Percentiles rank a stretch among this genome's conserved stretches.
Conservation (phyloP, 1,140 invertebrate genomes). For the Phthorimaea operculella region DNA sequence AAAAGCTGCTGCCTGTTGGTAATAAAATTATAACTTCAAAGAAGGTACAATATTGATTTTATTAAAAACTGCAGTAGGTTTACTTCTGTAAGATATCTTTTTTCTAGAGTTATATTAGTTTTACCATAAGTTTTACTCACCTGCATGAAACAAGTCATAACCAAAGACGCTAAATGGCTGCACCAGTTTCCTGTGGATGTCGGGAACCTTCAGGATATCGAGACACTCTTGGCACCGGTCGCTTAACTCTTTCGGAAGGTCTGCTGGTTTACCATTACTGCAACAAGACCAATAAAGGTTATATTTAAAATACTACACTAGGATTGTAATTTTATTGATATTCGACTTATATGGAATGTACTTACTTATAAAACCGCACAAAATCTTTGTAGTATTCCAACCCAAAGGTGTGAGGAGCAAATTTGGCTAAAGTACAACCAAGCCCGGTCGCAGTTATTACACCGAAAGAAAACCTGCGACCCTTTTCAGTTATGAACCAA, state of each 20-base stretch:
- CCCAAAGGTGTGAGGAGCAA: conserved; percentile 47
- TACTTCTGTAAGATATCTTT: too few species aligned
- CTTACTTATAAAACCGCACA: conserved; percentile 48
- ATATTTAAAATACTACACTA: background rate
- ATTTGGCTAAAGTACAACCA: conserved; percentile 34
- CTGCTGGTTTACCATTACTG: conserved; percentile 44
- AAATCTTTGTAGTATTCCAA: conserved; percentile 53
- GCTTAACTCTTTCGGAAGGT: conserved; percentile 32
- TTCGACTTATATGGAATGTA: background rate
- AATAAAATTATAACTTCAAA: conserved; percentile 4
- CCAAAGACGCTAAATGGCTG: conserved; percentile 55
- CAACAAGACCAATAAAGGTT: conserved; percentile 11
- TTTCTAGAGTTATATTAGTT: too few species aligned
- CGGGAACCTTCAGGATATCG: conserved; percentile 37
- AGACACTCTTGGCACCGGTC: conserved; percentile 43
- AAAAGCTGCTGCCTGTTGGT: conserved; percentile 40
- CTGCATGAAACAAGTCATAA: conserved; percentile 61
- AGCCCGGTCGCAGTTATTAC: conserved; percentile 41
- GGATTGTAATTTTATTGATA: conserved; percentile 9
- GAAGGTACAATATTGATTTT: too few species aligned
- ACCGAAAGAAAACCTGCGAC: conserved; percentile 45
- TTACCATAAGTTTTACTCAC: conserved; percentile 17
- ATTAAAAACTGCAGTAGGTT: too few species aligned
- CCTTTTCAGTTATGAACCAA: conserved; percentile 53
- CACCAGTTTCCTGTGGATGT: conserved; percentile 42